These are phyloP conservation scores for Ornithorhynchus anatinus DNA, from an alignment of 2,113 vertebrate genomes.

Conservation along the genomic window DNA sequence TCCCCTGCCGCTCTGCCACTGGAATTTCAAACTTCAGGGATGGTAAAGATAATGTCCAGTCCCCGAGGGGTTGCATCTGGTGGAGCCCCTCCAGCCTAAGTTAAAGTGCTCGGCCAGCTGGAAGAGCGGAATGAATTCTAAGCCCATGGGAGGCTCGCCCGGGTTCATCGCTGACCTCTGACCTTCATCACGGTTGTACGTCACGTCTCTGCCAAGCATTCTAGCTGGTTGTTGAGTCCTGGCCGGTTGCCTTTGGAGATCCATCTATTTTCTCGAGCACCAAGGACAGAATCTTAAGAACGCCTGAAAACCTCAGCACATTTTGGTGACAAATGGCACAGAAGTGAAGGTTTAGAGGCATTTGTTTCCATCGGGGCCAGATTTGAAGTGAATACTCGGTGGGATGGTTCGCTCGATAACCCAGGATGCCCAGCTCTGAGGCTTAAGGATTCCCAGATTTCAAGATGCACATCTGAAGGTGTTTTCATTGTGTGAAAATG, in stretches of 20 bases:
- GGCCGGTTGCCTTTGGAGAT: background rate
- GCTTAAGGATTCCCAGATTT: background rate
- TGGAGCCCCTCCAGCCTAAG: slow-evolving; percentile 31
- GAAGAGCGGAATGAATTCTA: slow-evolving; percentile 13
- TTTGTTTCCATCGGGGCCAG: background rate
- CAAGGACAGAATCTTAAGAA: background rate
- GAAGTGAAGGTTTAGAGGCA: background rate
- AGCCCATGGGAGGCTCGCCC: slow-evolving; percentile 20
- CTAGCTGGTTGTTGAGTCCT: background rate
- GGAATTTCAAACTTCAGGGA: slow-evolving; percentile 7
- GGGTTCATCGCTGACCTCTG: slow-evolving; percentile 23
- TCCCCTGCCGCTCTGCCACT: background rate
- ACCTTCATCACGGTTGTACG: background rate
- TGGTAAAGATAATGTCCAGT: slow-evolving; percentile 35
- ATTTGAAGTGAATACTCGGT: background rate
- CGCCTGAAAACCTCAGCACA: background rate
- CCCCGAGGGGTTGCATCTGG: slow-evolving; percentile 44
- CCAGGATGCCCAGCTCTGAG: background rate
- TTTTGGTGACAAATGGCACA: background rate
- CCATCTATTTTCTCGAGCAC: background rate
- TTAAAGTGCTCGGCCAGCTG: slow-evolving; percentile 7
- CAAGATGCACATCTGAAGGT: background rate
- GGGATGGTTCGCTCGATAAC: background rate
- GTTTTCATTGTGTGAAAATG: background rate
- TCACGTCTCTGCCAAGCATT: background rate